Base-by-base conservation (phyloP, 2,797 vertebrate genomes). In the Rhynchonycteris naso region DNA sequence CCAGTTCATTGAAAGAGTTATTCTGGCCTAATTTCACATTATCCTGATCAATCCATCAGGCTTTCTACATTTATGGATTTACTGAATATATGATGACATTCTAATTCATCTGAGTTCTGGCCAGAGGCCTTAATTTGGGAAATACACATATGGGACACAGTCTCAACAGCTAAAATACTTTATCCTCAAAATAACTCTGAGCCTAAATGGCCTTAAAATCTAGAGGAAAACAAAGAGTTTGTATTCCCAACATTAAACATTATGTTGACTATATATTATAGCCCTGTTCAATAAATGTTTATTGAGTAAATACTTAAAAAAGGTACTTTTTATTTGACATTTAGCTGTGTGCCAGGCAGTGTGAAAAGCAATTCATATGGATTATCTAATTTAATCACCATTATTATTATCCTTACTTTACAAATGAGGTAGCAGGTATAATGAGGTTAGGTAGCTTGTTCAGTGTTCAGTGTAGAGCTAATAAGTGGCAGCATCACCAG, bases 1-100 rank as follows among this genome's bases (percentile, higher is more conserved):
- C 65, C 19, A 59, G 58, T 63, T 91, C 74, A 93, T 87, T 88
- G 59, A 68, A 47, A 65, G 6, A 85, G 72, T 80, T 88, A n/a
- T 80, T 65, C 47, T 59, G 15, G 18, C 24, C 65, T 93, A 91
- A 83, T 86, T 75, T 79, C 18, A 69, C 16, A 35, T 58, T 63
- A 65, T 59, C 35, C 56, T 81, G 50, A 81, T 81, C 26, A 82
- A 91, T 78, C 33, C 38, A 66, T 58, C 9, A 80, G 56, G 61
- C 24, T 43, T 28, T 93, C 43, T 79, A 43, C 0, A 79, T 21
- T 75, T 35, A 7, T n/a, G 56, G 10, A 59, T 91, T 89, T 66
- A 79, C n/a, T 59, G 26, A 22, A 9, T 85, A 69, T 89, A 59
- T 30, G 30, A 78, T 78, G 9, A 18, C 5, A 16, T 22, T 82